These are phyloP conservation scores for Sitta carolinensis DNA, from an alignment of 2,797 vertebrate genomes.

Conservation along the genomic window DNA sequence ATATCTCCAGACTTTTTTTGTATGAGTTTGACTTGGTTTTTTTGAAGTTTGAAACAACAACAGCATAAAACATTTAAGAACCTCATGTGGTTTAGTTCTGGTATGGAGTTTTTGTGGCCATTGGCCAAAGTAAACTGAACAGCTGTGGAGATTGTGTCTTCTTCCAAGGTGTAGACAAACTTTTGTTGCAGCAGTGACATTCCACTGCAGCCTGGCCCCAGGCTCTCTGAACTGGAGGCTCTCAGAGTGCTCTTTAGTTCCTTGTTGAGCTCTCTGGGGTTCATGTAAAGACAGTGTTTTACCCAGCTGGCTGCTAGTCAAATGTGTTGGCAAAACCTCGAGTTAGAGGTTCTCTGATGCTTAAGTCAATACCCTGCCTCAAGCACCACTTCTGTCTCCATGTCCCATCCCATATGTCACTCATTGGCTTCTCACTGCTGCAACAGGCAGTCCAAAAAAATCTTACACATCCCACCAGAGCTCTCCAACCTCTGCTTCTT, in stretches of 20 bases:
- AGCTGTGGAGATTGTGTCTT: constrained; percentile 11
- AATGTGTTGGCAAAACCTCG: neutral
- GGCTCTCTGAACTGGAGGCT: neutral
- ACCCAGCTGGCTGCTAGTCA: neutral
- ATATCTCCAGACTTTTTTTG: neutral
- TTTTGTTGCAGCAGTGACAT: constrained; percentile 1
- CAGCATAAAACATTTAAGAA: constrained; percentile 25
- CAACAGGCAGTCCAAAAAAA: neutral
- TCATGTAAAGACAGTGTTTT: neutral
- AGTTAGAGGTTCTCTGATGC: neutral
- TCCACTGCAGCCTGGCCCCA: neutral
- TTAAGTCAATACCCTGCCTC: neutral
- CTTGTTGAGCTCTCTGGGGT: neutral
- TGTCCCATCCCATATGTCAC: neutral
- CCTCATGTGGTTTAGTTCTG: constrained; percentile 11
- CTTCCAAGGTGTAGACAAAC: constrained; percentile 43
- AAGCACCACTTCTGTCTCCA: neutral
- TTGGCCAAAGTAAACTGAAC: constrained; percentile 20
- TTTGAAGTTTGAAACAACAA: constrained; percentile 35
- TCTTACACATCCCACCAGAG: neutral
- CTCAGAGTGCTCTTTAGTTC: neutral
- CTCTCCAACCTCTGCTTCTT: neutral
- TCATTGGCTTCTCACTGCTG: neutral
- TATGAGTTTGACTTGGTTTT: neutral
- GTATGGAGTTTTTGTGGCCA: neutral